A percentile compares a stretch with the other conserved stretches of the same genome.
phyloP scores from a whole-genome alignment of 2,888 invertebrate species.

The Bellardia bayeri region DNA sequence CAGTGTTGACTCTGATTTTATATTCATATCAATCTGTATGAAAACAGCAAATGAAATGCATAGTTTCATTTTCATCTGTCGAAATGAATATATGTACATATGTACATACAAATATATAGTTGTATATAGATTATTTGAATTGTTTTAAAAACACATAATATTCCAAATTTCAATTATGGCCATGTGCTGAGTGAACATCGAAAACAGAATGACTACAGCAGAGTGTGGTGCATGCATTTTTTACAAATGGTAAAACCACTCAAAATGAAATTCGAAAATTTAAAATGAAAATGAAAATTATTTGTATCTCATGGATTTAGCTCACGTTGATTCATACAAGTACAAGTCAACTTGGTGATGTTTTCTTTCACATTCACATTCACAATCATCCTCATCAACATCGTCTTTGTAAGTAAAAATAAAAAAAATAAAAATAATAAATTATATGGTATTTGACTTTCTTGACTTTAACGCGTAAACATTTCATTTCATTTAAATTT shows the following conservation, averaged over 20 bases:
- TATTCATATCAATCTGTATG: constrained; percentile 27
- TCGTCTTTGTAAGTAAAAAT: constrained; percentile 26
- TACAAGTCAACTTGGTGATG: constrained; percentile 26
- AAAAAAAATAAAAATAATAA: constrained; percentile 4
- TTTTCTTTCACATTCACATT: constrained; percentile 35
- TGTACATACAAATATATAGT: background rate
- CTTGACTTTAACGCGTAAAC: constrained; percentile 55
- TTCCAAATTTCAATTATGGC: constrained; percentile 82
- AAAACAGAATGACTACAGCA: constrained; percentile 41
- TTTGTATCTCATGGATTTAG: constrained; percentile 17
- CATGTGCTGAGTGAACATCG: constrained; percentile 80
- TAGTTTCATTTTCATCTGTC: background rate
- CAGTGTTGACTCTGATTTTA: constrained; percentile 4
- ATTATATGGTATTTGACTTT: constrained; percentile 64
- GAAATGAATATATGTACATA: background rate
- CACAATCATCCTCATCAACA: constrained; percentile 9
- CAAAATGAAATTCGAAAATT: constrained; percentile 33
- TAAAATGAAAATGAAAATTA: constrained; percentile 23
- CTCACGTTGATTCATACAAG: background rate
- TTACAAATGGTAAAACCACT: constrained; percentile 44
- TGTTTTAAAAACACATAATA: constrained; percentile 82
- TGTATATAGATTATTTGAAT: constrained; percentile 76
- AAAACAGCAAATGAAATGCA: background rate
- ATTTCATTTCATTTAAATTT: constrained; percentile 47
- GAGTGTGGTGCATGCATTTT: constrained; percentile 18